These are phyloP conservation scores for Apeltes quadracus DNA, from an alignment of 2,113 vertebrate genomes.

Conservation along the genomic window DNA sequence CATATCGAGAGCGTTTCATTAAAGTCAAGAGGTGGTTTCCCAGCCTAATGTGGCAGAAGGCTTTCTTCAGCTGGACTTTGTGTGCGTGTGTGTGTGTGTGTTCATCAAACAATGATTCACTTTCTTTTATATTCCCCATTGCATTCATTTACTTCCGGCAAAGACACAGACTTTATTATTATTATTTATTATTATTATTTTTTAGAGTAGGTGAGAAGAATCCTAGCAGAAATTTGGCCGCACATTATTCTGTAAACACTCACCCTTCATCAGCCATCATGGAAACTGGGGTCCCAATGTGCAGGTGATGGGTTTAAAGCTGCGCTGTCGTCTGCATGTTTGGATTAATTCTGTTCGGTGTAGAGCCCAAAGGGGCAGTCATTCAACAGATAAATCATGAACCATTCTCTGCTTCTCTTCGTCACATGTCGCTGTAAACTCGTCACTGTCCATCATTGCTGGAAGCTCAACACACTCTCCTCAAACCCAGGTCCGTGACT, in stretches of 20 bases:
- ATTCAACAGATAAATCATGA: not conserved
- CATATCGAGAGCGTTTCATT: slow-evolving; percentile 72
- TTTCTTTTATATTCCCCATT: not conserved
- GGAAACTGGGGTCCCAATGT: not conserved
- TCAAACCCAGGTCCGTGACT: not conserved
- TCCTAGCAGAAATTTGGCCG: not conserved
- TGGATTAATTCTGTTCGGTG: not conserved
- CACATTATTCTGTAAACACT: not conserved
- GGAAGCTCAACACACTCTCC: not conserved
- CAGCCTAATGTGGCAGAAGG: slow-evolving; percentile 73
- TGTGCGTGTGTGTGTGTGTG: slow-evolving; percentile 51
- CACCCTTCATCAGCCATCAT: no score
- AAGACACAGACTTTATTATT: not conserved
- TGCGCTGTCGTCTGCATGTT: not conserved
- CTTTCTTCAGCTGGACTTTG: slow-evolving; percentile 33
- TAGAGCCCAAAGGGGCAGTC: not conserved
- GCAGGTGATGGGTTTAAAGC: not conserved
- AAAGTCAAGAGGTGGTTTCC: slow-evolving; percentile 68
- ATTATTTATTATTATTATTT: no score
- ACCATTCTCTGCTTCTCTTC: not conserved
- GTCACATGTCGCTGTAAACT: not conserved
- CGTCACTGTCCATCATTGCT: not conserved
- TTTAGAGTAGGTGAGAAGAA: not conserved
- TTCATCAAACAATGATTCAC: slow-evolving; percentile 11
- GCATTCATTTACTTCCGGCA: slow-evolving; percentile 4